A percentile compares a stretch with the other conserved stretches of the same genome.
Conservation (phyloP, 2,797 vertebrate genomes). For the Sardinella longiceps region DNA sequence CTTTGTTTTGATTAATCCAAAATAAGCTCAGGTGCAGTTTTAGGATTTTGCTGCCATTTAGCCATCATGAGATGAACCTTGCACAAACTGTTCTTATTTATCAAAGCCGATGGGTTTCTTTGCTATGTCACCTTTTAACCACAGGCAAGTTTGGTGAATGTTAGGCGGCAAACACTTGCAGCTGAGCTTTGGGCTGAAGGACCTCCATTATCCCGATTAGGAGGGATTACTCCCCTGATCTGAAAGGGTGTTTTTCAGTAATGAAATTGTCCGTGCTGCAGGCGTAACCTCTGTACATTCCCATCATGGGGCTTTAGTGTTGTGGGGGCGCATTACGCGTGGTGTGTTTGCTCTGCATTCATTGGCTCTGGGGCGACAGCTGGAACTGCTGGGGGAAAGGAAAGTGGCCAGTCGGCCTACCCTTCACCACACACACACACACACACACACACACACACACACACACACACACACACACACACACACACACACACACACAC, state of each 20-base stretch:
- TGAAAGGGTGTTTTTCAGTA: not conserved
- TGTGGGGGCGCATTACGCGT: not conserved
- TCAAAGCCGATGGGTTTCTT: too few relatives aligned
- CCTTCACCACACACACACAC: not conserved
- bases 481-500: too few relatives aligned
- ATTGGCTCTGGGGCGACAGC: not conserved
- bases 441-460: too few relatives aligned
- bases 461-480: too few relatives aligned
- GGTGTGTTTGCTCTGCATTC: not conserved
- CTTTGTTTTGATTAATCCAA: too few relatives aligned
- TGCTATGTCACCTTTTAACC: too few relatives aligned
- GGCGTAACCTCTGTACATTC: not conserved
- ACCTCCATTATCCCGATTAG: not conserved
- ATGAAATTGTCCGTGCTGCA: not conserved
- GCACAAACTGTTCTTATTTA: too few relatives aligned
- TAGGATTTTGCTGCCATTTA: too few relatives aligned
- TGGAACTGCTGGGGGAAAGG: not conserved
- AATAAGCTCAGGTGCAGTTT: too few relatives aligned
- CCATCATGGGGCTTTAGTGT: not conserved
- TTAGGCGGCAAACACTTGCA: not conserved
- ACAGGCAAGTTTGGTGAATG: not conserved
- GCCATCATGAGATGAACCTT: too few relatives aligned
- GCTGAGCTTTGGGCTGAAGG: not conserved
- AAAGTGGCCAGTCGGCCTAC: not conserved
- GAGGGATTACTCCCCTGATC: not conserved